Evolutionary conservation across 2,797 vertebrate species (phyloP), one percentile per base, ranked within the genome.

Genomic region (Fringilla coelebs): DNA sequence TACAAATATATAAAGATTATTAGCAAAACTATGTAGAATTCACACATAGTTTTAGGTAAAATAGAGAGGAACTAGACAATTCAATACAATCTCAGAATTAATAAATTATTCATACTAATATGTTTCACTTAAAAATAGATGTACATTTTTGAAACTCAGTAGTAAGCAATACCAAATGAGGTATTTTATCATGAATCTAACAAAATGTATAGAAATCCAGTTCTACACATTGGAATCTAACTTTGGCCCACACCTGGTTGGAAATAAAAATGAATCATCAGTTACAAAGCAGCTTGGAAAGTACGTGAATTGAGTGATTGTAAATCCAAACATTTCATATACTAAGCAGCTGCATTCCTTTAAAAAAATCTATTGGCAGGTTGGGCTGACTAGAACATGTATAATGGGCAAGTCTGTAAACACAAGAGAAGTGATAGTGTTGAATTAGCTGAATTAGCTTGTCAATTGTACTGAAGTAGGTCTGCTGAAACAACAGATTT

Each of bases 331-430:
- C 43, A 83, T 34, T 95, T 97, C 16, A 55, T 87, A 58, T 85
- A 85, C 72, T 85, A 85, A 90, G 75, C 80, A 87, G 49, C 60
- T 90, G 21, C 29, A 46, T 92, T 96, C 85, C 36, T 88, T 91
- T 66, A 86, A 58, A 83, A 77, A 83, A 31, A n/a, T 75, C 22
- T 72, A 61, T 49, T 76, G 43, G 78, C 49, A 36, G 40, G 77
- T 63, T 61, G 54, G 55, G 41, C 25, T 19, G 49, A 29, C n/a
- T 40, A 45, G 26, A 43, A 21, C 79, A 54, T 14, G 25, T 8
- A 2, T 82, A 76, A 77, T 45, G 66, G 52, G 13, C 67, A 86
- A 83, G 22, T 89, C 25, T 83, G 74, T 91, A 93, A 93, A 65
- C 70, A 84, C 46, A 51, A 91, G 62, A 60, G 61, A 80, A 65